Evolutionary conservation across 2,113 vertebrate genomes (phyloP).

Genomic region (Clarias macrocephalus): DNA sequence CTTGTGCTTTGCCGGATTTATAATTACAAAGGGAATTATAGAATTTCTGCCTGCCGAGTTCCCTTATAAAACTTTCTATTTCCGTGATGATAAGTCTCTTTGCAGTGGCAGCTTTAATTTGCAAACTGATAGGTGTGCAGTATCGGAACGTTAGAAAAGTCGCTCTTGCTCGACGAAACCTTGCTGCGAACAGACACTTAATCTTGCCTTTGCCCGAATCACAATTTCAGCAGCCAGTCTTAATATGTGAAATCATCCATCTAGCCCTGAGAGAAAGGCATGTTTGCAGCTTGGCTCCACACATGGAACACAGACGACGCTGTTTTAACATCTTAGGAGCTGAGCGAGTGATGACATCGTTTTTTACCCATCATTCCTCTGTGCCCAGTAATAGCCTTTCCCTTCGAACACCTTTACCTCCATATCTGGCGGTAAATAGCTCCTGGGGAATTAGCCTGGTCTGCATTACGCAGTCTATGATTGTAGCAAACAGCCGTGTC

Average conservation of each 20-base stretch:
- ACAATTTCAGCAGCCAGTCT: slow-evolving; percentile 50
- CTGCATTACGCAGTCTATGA: slow-evolving; percentile 23
- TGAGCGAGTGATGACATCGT: slow-evolving; percentile 49
- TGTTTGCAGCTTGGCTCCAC: slow-evolving; percentile 25
- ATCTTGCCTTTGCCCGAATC: slow-evolving; percentile 32
- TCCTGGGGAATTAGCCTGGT: slow-evolving; percentile 34
- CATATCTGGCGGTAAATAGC: slow-evolving; percentile 48
- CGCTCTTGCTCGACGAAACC: slow-evolving; percentile 20
- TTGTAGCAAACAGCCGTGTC: slow-evolving; percentile 41
- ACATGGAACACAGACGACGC: not conserved
- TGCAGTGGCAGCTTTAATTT: slow-evolving; percentile 38
- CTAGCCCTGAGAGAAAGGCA: slow-evolving; percentile 37
- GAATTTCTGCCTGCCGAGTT: slow-evolving; percentile 16
- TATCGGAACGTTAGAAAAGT: slow-evolving; percentile 33
- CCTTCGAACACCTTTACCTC: slow-evolving; percentile 46
- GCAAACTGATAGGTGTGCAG: slow-evolving; percentile 29
- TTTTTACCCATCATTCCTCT: slow-evolving; percentile 43
- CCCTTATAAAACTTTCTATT: slow-evolving; percentile 28
- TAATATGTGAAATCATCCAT: slow-evolving; percentile 55
- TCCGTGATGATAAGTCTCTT: slow-evolving; percentile 28
- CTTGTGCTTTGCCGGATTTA: not conserved
- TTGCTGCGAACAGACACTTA: slow-evolving; percentile 40
- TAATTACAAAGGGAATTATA: slow-evolving; percentile 43
- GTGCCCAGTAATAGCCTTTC: slow-evolving; percentile 58
- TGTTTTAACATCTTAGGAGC: slow-evolving; percentile 40